phyloP scores from a whole-genome alignment of 2,797 vertebrate species.

The Ctenopoma kingsleyae region DNA sequence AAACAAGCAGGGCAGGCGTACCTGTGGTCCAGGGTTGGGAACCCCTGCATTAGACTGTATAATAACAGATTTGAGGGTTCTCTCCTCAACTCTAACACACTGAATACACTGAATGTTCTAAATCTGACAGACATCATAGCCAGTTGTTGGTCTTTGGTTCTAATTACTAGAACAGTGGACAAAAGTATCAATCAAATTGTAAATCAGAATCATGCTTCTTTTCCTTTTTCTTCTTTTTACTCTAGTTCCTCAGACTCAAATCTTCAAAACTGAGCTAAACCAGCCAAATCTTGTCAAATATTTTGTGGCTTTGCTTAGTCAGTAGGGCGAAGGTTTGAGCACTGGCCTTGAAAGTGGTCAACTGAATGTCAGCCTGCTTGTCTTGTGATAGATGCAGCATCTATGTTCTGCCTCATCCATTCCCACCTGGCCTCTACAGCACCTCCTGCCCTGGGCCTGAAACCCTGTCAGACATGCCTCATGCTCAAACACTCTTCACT shows the following conservation, averaged over 20 bases:
- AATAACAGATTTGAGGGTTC: no score
- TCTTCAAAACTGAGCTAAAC: not conserved
- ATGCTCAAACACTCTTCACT: conserved; percentile 31
- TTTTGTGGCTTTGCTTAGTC: not conserved
- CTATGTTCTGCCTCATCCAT: conserved; percentile 23
- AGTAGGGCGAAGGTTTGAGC: not conserved
- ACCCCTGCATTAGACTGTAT: no score
- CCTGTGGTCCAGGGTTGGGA: no score
- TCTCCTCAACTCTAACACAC: no score
- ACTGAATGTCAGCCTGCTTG: conserved; percentile 50
- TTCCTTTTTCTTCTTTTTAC: no score
- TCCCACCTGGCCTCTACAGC: conserved; percentile 18
- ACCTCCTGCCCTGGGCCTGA: conserved; percentile 52
- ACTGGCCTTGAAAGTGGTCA: conserved; percentile 30
- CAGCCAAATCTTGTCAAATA: not conserved
- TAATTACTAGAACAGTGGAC: no score
- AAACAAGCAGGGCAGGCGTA: no score
- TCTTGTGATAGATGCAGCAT: conserved; percentile 57
- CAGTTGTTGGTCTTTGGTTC: no score
- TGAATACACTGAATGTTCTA: no score
- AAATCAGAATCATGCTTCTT: no score
- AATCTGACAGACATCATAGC: no score
- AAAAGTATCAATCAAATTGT: no score
- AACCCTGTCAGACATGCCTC: conserved; percentile 46
- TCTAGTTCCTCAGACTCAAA: not conserved